Evolutionary conservation across 2,113 vertebrate species (phyloP).

Genomic region (Rattus norvegicus): DNA sequence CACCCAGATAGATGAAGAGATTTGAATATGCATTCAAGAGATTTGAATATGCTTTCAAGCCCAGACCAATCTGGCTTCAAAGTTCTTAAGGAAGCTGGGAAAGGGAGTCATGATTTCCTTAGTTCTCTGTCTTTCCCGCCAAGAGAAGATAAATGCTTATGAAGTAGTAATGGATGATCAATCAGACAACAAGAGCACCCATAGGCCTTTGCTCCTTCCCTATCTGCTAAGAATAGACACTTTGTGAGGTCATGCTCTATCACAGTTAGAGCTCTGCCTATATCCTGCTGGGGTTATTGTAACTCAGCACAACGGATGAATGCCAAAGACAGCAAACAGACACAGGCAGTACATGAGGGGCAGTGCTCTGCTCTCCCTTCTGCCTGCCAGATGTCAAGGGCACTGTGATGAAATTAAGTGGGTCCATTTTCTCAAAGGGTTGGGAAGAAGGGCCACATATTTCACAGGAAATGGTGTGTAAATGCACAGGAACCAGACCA

Average conservation of each 20-base stretch:
- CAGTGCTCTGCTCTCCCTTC: background rate
- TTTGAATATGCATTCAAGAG: background rate
- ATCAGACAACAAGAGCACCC: background rate
- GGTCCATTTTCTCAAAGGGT: background rate
- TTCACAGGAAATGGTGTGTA: background rate
- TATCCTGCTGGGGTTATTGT: background rate
- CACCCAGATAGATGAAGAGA: background rate
- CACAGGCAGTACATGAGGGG: fast-evolving
- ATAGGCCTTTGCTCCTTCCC: background rate
- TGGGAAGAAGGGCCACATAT: background rate
- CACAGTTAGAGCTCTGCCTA: background rate
- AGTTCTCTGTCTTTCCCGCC: background rate
- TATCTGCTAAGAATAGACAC: background rate
- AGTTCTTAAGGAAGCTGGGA: background rate
- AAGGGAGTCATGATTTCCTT: background rate
- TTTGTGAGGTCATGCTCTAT: background rate
- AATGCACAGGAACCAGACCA: background rate
- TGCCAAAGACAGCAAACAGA: fast-evolving
- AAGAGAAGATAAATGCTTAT: constrained; percentile 42
- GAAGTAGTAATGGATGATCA: constrained; percentile 5
- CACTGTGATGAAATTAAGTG: background rate
- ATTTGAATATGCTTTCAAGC: background rate
- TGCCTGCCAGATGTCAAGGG: background rate
- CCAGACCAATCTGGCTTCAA: background rate
- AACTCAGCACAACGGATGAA: background rate